These are phyloP conservation scores for Oryzias melastigma DNA, from an alignment of 2,113 vertebrate genomes.

Conservation along the genomic window DNA sequence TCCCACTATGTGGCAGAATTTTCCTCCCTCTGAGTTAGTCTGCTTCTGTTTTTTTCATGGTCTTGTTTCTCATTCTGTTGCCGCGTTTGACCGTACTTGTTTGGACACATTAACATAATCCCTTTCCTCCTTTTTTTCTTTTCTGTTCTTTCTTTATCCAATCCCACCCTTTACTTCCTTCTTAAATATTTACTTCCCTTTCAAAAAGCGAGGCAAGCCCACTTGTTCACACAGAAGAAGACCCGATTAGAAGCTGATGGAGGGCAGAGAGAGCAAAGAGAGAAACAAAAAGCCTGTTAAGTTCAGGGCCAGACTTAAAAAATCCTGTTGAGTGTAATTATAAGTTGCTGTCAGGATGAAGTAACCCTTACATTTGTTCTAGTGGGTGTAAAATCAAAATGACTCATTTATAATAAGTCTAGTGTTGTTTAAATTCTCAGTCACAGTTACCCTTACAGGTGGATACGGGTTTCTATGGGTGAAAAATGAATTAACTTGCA, in stretches of 20 bases:
- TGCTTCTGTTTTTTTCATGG: slow-evolving; percentile 12
- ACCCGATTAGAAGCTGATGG: slow-evolving; percentile 40
- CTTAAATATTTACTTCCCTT: slow-evolving; percentile 64
- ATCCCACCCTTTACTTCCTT: slow-evolving; percentile 38
- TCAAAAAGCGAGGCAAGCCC: slow-evolving; percentile 42
- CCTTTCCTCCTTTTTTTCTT: slow-evolving; percentile 22
- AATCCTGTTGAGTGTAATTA: neutral
- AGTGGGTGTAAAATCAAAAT: too few relatives aligned
- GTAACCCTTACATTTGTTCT: neutral
- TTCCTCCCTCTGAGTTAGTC: slow-evolving; percentile 9
- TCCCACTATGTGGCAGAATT: slow-evolving; percentile 33
- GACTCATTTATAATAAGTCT: too few relatives aligned
- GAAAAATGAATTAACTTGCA: too few relatives aligned
- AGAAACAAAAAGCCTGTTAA: slow-evolving; percentile 33
- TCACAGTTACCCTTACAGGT: too few relatives aligned
- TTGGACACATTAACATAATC: slow-evolving; percentile 64
- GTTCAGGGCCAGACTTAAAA: slow-evolving; percentile 11
- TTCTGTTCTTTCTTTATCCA: neutral
- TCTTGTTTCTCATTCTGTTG: slow-evolving; percentile 7
- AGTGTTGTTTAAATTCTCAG: too few relatives aligned
- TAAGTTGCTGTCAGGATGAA: slow-evolving; percentile 6
- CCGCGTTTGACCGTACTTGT: slow-evolving; percentile 36
- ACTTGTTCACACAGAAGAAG: slow-evolving; percentile 55
- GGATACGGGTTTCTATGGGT: too few relatives aligned
- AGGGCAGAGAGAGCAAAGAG: slow-evolving; percentile 28